Conservation (phyloP, 2,113 vertebrate genomes). For the Rattus rattus region DNA sequence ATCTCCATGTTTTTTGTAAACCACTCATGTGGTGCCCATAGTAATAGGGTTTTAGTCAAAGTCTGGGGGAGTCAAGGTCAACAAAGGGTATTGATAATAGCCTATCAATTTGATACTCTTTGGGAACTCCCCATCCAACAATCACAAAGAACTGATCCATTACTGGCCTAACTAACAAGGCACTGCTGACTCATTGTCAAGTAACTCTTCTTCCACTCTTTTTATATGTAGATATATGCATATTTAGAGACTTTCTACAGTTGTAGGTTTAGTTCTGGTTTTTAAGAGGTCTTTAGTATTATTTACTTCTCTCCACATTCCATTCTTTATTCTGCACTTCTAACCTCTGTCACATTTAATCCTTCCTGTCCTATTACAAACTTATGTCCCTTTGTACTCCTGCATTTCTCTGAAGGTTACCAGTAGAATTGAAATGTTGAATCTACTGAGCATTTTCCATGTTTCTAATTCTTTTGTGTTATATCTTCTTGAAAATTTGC, state of each 20-base stretch:
- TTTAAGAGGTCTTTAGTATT: not conserved
- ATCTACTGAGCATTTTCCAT: not conserved
- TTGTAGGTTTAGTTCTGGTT: not conserved
- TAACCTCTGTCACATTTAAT: not conserved
- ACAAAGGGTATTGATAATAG: not conserved
- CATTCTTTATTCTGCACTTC: not conserved
- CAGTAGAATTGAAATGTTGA: not conserved
- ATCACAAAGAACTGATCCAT: not conserved
- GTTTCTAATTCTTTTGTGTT: not conserved
- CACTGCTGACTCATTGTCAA: not conserved
- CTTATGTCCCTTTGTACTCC: not conserved
- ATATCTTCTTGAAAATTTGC: not conserved
- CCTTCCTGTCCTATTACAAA: not conserved
- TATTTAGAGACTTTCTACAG: not conserved
- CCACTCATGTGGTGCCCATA: too few species aligned
- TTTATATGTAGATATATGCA: not conserved
- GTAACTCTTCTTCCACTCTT: not conserved
- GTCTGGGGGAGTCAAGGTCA: not conserved
- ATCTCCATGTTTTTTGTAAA: not conserved
- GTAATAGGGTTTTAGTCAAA: not conserved
- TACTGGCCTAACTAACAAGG: not conserved
- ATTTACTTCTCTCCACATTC: not conserved
- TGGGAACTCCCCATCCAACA: not conserved
- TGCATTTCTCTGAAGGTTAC: not conserved
- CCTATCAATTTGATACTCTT: not conserved